These are phyloP conservation scores for Nebria ingens DNA, from an alignment of 1,140 invertebrate genomes.

Conservation along the genomic window DNA sequence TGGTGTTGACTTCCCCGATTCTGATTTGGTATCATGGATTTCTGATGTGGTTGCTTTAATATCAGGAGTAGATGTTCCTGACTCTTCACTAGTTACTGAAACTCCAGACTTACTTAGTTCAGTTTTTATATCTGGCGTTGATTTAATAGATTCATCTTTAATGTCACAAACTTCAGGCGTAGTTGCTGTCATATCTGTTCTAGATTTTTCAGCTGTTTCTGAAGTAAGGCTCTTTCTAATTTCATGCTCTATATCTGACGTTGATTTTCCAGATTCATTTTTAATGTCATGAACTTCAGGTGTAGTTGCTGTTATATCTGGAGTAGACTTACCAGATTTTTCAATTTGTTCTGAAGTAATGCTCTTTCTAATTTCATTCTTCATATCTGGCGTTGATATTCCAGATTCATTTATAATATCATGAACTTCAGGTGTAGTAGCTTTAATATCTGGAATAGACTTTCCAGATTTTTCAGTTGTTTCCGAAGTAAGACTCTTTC, in stretches of 20 bases:
- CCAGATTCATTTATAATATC: background rate
- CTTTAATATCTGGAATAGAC: conserved; percentile 15
- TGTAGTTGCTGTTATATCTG: background rate
- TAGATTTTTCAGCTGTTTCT: background rate
- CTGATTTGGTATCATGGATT: background rate
- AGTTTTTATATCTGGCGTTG: conserved; percentile 22
- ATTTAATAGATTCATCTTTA: conserved; percentile 22
- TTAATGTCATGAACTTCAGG: conserved; percentile 28
- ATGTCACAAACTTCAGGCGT: too few species aligned
- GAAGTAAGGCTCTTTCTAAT: background rate
- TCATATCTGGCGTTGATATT: background rate
- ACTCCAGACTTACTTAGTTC: background rate
- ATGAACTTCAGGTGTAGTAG: background rate
- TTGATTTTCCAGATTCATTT: conserved; percentile 19
- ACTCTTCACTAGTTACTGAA: background rate
- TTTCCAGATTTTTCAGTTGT: too few species aligned
- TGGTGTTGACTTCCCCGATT: conserved; percentile 10
- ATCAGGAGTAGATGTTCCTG: background rate
- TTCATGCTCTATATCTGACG: conserved; percentile 8
- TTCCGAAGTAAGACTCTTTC: background rate
- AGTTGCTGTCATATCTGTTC: background rate
- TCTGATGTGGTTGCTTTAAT: too few species aligned
- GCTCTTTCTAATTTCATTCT: conserved; percentile 2
- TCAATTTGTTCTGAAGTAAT: background rate
- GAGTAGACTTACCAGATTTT: background rate